Conservation (phyloP, 2,888 invertebrate genomes). For the Rhodophaea formosa region DNA sequence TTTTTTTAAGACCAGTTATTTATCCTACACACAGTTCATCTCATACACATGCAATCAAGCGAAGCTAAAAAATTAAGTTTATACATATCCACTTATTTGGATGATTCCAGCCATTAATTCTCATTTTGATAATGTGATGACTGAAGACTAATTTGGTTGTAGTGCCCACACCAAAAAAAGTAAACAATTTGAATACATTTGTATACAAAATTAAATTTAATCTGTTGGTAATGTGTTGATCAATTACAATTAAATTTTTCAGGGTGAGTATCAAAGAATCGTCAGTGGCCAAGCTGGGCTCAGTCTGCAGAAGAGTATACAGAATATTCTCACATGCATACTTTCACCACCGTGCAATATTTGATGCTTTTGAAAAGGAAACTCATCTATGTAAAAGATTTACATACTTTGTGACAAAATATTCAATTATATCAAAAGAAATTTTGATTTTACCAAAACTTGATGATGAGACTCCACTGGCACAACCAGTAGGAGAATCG, state of each 20-base stretch:
- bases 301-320: slow-evolving; percentile 98
- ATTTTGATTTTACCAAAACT: slow-evolving; percentile 98
- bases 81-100: no score
- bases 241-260: slow-evolving; percentile 47
- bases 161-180: no score
- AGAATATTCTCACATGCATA: slow-evolving; percentile 99
- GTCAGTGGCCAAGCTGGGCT: slow-evolving; percentile 98
- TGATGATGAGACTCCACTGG: slow-evolving; percentile 85
- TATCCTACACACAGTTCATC: no score
- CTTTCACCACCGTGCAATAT: slow-evolving; percentile 97
- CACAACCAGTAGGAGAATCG: slow-evolving; percentile 77
- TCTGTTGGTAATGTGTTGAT: background rate
- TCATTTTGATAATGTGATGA: background rate
- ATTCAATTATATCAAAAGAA: slow-evolving; percentile 98
- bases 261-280: slow-evolving; percentile 99
- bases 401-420: slow-evolving; percentile 98
- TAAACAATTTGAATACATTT: no score
- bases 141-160: no score
- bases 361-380: slow-evolving; percentile 98
- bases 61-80: no score
- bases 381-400: slow-evolving; percentile 97
- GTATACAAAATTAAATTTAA: background rate
- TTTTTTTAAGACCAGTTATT: no score
- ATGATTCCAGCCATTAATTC: background rate
- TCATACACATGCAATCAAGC: no score